Evolutionary conservation across 1,140 invertebrate genomes (phyloP).

Genomic region (Tetramorium parvispinum): DNA sequence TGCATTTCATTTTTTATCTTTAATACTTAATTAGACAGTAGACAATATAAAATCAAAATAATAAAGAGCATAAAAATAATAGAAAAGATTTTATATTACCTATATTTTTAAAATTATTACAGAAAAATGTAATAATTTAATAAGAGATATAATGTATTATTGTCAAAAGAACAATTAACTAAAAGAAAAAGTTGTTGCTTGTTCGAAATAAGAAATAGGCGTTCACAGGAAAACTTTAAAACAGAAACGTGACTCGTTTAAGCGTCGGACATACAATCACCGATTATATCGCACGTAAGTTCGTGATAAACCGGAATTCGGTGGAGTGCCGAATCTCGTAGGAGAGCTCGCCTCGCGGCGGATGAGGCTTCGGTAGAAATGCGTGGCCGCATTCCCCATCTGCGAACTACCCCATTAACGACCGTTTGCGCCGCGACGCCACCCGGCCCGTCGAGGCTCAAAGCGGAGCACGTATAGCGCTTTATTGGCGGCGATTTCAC

Average conservation of each 20-base stretch:
- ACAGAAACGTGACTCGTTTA: constrained; percentile 41
- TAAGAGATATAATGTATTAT: background rate
- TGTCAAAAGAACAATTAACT: background rate
- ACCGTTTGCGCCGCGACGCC: constrained; percentile 49
- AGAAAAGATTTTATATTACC: background rate
- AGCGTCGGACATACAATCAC: constrained; percentile 26
- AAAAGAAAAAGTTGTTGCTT: background rate
- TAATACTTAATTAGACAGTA: no score
- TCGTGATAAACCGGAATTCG: constrained; percentile 70
- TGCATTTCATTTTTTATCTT: background rate
- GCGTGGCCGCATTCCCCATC: constrained; percentile 58
- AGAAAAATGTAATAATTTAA: background rate
- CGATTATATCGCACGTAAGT: constrained; percentile 67
- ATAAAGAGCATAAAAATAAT: background rate
- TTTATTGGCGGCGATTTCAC: constrained; percentile 45
- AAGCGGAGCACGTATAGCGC: constrained; percentile 1
- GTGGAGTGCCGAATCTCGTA: constrained; percentile 51
- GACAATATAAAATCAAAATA: background rate
- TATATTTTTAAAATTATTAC: background rate
- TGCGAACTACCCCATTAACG: constrained; percentile 64
- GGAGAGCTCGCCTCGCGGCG: constrained; percentile 48
- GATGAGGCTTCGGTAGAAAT: constrained; percentile 45
- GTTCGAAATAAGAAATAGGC: constrained; percentile 11
- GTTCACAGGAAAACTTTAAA: background rate
- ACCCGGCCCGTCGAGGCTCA: constrained; percentile 9